Evolutionary conservation across 2,888 invertebrate genomes (phyloP).

Genomic region (Holacanthella duospinosa): DNA sequence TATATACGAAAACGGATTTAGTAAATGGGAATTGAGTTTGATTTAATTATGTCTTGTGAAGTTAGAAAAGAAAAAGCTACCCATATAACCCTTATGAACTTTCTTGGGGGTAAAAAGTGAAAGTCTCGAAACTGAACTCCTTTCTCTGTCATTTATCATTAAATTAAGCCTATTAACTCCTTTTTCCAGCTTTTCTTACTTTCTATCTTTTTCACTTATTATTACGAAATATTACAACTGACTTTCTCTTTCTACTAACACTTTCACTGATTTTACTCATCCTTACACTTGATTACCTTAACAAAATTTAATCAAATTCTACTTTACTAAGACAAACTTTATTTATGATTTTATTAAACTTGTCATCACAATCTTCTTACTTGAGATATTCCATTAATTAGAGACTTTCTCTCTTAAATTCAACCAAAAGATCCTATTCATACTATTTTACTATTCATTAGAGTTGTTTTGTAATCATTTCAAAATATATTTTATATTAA

Average conservation of each 20-base stretch:
- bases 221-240: not conserved
- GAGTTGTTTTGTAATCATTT: no score
- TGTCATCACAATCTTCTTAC: not conserved
- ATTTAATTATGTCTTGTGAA: constrained; percentile 26
- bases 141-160: constrained; percentile 24
- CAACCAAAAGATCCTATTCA: no score
- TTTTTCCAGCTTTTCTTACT: no score
- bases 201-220: constrained; percentile 5
- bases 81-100: constrained; percentile 1
- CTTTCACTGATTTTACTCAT: constrained; percentile 2
- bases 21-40: constrained; percentile 22
- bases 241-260: constrained; percentile 4
- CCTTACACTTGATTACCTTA: not conserved
- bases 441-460: not conserved
- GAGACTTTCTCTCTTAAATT: no score
- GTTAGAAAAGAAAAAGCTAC: no score
- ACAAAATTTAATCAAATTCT: constrained; percentile 9
- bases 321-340: not conserved
- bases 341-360: constrained; percentile 10
- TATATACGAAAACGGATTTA: constrained; percentile 20
- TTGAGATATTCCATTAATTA: not conserved
- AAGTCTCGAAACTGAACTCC: not conserved
- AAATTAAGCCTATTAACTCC: constrained; percentile 28
- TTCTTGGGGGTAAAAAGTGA: not conserved
- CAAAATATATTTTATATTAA: no score